A percentile compares a stretch with the other conserved stretches of the same genome.
These are phyloP conservation scores for Knipowitschia caucasica DNA, from an alignment of 2,797 vertebrate genomes.

Conservation along the genomic window DNA sequence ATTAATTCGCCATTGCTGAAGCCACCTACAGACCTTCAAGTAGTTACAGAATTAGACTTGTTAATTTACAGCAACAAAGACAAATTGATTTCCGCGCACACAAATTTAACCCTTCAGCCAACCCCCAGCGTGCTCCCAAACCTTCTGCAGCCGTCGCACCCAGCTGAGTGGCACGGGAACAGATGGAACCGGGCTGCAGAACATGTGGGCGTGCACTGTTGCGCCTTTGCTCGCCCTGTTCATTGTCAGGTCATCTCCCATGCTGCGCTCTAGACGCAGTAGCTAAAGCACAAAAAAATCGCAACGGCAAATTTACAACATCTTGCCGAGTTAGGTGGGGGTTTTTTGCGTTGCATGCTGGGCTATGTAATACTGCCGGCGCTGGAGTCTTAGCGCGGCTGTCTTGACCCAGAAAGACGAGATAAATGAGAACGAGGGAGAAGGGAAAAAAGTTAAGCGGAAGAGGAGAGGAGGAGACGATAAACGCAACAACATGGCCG, in stretches of 20 bases:
- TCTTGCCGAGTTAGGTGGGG: not conserved
- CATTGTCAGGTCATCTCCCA: conserved; percentile 12
- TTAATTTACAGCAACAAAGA: conserved; percentile 23
- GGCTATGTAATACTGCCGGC: conserved; percentile 2
- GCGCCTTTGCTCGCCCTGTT: conserved; percentile 18
- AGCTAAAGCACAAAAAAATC: conserved; percentile 16
- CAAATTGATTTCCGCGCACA: conserved; percentile 24
- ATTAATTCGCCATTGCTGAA: conserved; percentile 13
- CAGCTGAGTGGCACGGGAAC: conserved; percentile 31
- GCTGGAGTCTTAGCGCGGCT: conserved; percentile 4
- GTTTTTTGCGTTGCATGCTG: conserved; percentile 9
- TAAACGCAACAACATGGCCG: conserved; percentile 39
- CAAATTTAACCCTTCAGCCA: conserved; percentile 17
- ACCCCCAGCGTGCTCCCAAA: conserved; percentile 15
- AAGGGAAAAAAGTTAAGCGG: conserved; percentile 26
- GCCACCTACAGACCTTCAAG: conserved; percentile 8
- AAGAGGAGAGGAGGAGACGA: conserved; percentile 31
- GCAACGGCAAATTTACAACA: conserved; percentile 19
- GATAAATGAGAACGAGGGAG: conserved; percentile 36
- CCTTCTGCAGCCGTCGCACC: conserved; percentile 23
- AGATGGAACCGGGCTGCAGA: conserved; percentile 22
- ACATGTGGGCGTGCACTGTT: conserved; percentile 21
- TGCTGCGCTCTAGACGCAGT: conserved; percentile 12
- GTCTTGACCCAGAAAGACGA: conserved; percentile 42
- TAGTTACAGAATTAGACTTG: conserved; percentile 33